phyloP scores from a whole-genome alignment of 2,797 vertebrate genomes.

The Hippoglossus hippoglossus region DNA sequence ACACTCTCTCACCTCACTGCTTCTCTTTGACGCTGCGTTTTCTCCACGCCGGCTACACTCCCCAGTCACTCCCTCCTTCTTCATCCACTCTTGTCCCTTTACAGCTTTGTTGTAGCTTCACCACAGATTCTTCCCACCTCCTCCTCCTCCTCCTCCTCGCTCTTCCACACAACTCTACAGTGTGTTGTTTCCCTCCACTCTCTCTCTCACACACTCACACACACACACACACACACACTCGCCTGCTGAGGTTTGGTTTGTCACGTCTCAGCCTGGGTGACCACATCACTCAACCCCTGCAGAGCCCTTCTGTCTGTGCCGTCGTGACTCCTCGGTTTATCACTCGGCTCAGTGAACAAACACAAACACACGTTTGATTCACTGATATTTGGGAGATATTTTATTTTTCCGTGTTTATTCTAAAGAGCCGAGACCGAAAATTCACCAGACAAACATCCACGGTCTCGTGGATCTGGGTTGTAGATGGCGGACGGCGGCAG shows the following conservation, averaged over 20 bases:
- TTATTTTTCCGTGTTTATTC: not conserved
- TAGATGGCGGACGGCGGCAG: no score
- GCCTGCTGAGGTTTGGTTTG: conserved; percentile 31
- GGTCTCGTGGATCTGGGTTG: no score
- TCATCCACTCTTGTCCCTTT: conserved; percentile 41
- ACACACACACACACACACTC: conserved; percentile 20
- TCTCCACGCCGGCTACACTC: conserved; percentile 35
- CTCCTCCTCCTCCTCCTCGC: not conserved
- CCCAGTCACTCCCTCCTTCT: conserved; percentile 28
- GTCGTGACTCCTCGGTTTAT: conserved; percentile 6
- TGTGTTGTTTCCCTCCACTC: conserved; percentile 34
- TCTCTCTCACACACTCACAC: conserved; percentile 2
- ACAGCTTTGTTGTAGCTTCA: conserved; percentile 44
- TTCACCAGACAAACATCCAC: no score
- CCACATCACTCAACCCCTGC: conserved; percentile 39
- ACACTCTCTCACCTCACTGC: conserved; percentile 48
- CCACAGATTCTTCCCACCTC: conserved; percentile 13
- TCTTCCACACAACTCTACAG: conserved; percentile 42
- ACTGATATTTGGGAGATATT: not conserved
- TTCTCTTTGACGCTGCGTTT: conserved; percentile 49
- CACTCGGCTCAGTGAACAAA: conserved; percentile 18
- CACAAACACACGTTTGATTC: conserved; percentile 11
- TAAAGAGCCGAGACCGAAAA: not conserved
- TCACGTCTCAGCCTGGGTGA: conserved; percentile 23
- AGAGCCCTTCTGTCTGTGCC: conserved; percentile 44